Base-by-base conservation (phyloP, 2,888 invertebrate genomes). In the Scaptomyza polygonia region DNA sequence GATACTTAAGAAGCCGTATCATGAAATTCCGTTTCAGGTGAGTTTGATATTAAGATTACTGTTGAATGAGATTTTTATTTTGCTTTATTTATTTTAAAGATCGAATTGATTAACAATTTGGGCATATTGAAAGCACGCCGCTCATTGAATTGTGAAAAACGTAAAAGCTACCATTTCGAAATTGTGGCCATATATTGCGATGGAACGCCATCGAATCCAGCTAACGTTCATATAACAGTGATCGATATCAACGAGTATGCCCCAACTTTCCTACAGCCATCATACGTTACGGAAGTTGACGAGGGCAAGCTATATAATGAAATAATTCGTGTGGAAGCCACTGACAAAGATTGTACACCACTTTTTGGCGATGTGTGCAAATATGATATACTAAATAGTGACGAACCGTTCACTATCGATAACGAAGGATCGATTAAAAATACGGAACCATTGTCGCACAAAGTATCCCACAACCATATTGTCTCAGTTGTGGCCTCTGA, bases 231-330 rank as follows among this genome's bases (percentile, higher is more conserved):
- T 92, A 97, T 99, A 88, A 96, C 97, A 18, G 98, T 99, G 69
- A 96, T 97, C 63, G 99, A 99, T 92, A 97, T 98, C 80, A 99
- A 99, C 93, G 98, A 98, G 91, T 98, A 96, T 92, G 96, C 97
- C 27, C 99, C 99, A 2, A 95, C 95, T 68, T 99, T 98, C 93
- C 93, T 96, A 54, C 96, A 98, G 90, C 95, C 97, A 36, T 96
- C 97, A 52, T 99, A 98, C 93, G 96, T 97, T 32, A 95, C 96
- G 77, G 94, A 97, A 32, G 94, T 92, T 0, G 98, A 98, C 90
- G 99, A 99, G 90, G 98, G 98, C 1, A 94, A 96, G 12, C 92
- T 98, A 29, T 97, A 97, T 92, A 96, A 96, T 87, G 97, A 97
- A 91, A 96, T 99, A 71, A 94, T 98, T 18, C 94, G 97, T 5